phyloP scores from a whole-genome alignment of 2,113 vertebrate species.

The Aythya baeri region DNA sequence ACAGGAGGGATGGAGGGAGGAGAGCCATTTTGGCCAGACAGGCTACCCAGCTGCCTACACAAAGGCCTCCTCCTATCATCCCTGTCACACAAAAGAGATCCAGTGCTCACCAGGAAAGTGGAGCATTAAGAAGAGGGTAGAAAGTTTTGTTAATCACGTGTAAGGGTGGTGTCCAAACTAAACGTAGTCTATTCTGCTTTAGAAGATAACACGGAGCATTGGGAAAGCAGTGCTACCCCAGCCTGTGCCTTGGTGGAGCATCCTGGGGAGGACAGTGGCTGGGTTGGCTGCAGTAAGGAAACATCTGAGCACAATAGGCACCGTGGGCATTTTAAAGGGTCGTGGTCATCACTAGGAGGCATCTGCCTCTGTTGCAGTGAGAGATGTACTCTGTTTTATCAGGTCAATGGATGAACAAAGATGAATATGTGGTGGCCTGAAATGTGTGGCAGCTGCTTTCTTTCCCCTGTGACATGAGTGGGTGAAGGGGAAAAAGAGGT shows the following conservation, averaged over 20 bases:
- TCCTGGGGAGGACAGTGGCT: background rate
- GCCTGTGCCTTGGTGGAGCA: rapidly evolving
- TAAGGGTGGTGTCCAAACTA: background rate
- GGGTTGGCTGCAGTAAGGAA: background rate
- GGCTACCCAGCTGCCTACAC: background rate
- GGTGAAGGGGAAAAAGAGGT: background rate
- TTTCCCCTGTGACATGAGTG: background rate
- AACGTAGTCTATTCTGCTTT: background rate
- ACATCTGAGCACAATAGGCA: background rate
- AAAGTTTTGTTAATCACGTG: background rate
- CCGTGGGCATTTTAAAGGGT: background rate
- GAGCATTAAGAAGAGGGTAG: background rate
- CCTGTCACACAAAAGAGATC: background rate
- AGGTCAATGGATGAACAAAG: background rate
- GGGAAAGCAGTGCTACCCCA: background rate
- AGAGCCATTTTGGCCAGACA: background rate
- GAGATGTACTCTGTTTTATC: background rate
- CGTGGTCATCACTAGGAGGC: background rate
- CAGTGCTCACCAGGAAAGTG: background rate
- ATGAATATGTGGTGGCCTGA: background rate
- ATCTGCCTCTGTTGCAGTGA: background rate
- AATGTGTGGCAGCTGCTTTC: rapidly evolving
- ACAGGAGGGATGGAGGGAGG: background rate
- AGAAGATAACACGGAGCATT: rapidly evolving
- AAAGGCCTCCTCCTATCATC: background rate